A percentile compares a stretch with the other conserved stretches of the same genome.
Evolutionary conservation across 2,113 vertebrate species (phyloP).

Genomic region (Okapia johnstoni): DNA sequence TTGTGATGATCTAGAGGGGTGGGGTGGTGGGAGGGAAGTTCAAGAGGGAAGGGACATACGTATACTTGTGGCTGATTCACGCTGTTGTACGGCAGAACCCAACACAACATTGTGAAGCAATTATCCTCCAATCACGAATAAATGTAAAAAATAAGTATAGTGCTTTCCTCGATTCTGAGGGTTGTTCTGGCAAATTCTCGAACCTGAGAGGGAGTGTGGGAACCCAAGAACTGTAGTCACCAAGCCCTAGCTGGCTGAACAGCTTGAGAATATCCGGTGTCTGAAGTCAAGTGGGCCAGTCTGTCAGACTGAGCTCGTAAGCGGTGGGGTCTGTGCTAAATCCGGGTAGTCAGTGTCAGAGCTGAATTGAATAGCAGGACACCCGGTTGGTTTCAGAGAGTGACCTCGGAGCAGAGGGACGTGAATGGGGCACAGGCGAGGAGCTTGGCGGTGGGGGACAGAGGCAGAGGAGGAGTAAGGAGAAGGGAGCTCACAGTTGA

Average conservation of each 20-base stretch:
- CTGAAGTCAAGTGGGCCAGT: rapidly evolving
- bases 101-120: background rate
- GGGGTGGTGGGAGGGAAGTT: background rate
- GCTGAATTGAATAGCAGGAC: background rate
- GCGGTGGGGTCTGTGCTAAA: too few relatives aligned
- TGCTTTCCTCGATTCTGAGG: background rate
- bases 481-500: background rate
- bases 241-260: background rate
- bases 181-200: background rate
- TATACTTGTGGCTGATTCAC: background rate
- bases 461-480: background rate
- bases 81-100: background rate
- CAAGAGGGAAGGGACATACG: background rate
- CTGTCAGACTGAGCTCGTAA: background rate
- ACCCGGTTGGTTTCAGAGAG: background rate
- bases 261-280: background rate
- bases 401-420: rapidly evolving
- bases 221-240: background rate
- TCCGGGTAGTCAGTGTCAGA: background rate
- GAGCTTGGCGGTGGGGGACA: rapidly evolving
- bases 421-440: rapidly evolving
- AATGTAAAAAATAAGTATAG: background rate
- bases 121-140: background rate
- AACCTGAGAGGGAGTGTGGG: background rate
- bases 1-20: background rate